Conservation (phyloP, 2,113 vertebrate species). For the Atractosteus spatula region DNA sequence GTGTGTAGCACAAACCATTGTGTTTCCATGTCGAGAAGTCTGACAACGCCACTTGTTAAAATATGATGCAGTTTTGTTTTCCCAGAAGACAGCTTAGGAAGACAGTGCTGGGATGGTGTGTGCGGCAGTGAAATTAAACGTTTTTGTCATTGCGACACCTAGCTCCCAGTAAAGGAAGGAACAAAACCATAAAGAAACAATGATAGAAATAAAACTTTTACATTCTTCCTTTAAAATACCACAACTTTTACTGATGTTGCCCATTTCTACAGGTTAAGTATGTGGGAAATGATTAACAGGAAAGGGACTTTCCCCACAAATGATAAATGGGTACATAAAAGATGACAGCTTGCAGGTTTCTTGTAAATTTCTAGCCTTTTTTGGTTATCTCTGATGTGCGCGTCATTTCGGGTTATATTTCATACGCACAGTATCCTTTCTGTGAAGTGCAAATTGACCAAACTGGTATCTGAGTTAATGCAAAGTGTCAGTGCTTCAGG, state of each 20-base stretch:
- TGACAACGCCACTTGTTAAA: too few relatives aligned
- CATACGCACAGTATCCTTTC: not conserved
- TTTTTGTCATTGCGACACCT: not conserved
- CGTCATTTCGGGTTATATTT: constrained; percentile 17
- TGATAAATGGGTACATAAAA: constrained; percentile 9
- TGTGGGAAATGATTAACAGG: constrained; percentile 10
- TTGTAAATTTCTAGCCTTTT: constrained; percentile 18
- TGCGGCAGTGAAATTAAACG: not conserved
- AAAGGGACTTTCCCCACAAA: constrained; percentile 38
- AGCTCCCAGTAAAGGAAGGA: constrained; percentile 7
- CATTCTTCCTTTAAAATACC: not conserved
- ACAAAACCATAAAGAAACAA: not conserved
- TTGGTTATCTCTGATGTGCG: constrained; percentile 12
- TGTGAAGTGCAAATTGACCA: constrained; percentile 11
- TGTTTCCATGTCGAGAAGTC: too few relatives aligned
- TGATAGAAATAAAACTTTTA: not conserved
- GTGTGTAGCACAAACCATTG: too few relatives aligned
- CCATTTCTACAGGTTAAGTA: not conserved
- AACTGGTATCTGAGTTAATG: not conserved
- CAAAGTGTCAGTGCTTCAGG: not conserved
- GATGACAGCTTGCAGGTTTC: constrained; percentile 23
- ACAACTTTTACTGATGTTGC: too few relatives aligned
- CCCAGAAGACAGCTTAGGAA: too few relatives aligned
- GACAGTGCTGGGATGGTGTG: not conserved
- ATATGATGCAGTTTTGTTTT: too few relatives aligned